Conservation (phyloP, 2,797 vertebrate species). For the Amblyopsis hoosieri region DNA sequence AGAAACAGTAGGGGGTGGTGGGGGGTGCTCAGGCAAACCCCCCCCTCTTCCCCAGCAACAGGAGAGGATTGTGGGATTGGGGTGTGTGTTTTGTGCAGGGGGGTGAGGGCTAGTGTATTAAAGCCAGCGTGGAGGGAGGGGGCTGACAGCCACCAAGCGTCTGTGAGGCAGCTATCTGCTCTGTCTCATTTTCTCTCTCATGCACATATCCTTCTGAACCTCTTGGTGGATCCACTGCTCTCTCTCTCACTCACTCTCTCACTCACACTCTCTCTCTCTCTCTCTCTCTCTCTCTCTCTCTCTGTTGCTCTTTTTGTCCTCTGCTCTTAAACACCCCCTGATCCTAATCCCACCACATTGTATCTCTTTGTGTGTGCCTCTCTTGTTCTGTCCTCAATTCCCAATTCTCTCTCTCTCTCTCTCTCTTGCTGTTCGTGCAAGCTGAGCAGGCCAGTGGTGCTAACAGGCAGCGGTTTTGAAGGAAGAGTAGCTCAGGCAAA, state of each 20-base stretch:
- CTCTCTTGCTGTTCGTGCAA: neutral
- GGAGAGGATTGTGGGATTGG: conserved; percentile 75
- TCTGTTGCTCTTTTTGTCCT: conserved; percentile 12
- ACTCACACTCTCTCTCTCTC: conserved; percentile 17
- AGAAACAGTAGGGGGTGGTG: conserved; percentile 35
- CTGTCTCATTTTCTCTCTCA: conserved; percentile 19
- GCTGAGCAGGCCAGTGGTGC: too few relatives aligned
- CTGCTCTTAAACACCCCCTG: conserved; percentile 31
- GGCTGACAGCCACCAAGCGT: conserved; percentile 46
- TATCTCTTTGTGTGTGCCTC: conserved; percentile 42
- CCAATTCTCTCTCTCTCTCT: conserved; percentile 1
- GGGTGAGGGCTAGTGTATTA: conserved; percentile 52
- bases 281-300: conserved; percentile 11
- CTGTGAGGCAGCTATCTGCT: conserved; percentile 41
- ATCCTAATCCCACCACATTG: conserved; percentile 52
- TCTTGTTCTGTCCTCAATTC: conserved; percentile 25
- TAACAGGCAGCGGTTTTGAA: too few relatives aligned
- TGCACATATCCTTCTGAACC: too few relatives aligned
- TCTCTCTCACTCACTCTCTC: conserved; percentile 11
- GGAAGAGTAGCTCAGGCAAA: too few relatives aligned
- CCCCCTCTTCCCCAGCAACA: conserved; percentile 34
- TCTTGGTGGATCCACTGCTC: conserved; percentile 9
- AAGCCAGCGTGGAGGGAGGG: conserved; percentile 59
- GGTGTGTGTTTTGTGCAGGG: conserved; percentile 34
- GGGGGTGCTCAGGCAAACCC: conserved; percentile 39